Evolutionary conservation across 2,888 invertebrate species (phyloP).

Genomic region (Macroteleia sp.): DNA sequence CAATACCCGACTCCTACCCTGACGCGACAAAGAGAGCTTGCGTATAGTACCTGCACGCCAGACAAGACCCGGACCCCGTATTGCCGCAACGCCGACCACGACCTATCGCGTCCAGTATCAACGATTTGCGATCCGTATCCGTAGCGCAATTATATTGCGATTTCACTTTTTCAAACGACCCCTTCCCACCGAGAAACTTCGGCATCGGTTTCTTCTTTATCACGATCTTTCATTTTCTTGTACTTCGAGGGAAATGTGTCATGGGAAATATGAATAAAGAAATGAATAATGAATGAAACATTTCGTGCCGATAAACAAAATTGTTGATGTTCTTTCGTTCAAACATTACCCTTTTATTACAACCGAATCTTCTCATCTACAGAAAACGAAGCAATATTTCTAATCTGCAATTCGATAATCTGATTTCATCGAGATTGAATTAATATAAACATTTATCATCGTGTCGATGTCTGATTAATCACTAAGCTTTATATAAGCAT

Average conservation of each 20-base stretch:
- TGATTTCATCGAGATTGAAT: too few species aligned
- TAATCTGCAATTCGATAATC: too few species aligned
- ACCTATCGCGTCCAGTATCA: constrained; percentile 72
- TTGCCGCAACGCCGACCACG: constrained; percentile 63
- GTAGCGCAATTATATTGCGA: constrained; percentile 74
- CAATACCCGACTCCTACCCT: constrained; percentile 80
- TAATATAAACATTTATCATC: too few species aligned
- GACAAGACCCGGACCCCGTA: constrained; percentile 63
- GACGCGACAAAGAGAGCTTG: constrained; percentile 77
- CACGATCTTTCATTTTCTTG: neutral
- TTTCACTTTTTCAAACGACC: constrained; percentile 67
- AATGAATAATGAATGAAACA: neutral
- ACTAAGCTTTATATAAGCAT: too few species aligned
- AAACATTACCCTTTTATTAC: too few species aligned
- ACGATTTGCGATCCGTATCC: constrained; percentile 74
- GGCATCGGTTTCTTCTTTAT: constrained; percentile 3
- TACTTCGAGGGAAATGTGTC: neutral
- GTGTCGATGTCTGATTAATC: too few species aligned
- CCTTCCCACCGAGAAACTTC: constrained; percentile 9
- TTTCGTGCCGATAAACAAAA: neutral
- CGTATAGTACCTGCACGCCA: constrained; percentile 75
- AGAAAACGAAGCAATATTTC: too few species aligned
- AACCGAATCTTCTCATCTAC: too few species aligned
- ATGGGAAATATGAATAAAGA: neutral
- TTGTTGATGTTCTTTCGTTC: too few species aligned